Percentiles rank a stretch among this genome's conserved stretches.
Evolutionary conservation across 2,888 invertebrate species (phyloP).

Genomic region (Digitonthophagus gazella): DNA sequence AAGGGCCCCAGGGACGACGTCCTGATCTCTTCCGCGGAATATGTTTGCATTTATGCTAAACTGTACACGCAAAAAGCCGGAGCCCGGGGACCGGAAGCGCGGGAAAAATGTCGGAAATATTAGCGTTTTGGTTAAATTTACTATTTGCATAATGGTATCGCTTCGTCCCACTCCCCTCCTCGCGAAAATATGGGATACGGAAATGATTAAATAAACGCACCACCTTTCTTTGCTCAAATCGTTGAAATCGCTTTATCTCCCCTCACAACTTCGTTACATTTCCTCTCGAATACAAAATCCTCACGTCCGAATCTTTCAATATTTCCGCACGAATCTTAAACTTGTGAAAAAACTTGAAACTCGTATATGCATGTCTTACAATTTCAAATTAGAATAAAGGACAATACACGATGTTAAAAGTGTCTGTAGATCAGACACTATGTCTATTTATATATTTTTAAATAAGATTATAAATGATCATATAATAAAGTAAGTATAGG

Average conservation of each 20-base stretch:
- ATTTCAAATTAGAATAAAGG: too few relatives aligned
- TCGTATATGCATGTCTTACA: too few relatives aligned
- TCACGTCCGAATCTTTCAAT: neutral
- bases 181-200: conserved; percentile 9
- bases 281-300: neutral
- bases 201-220: conserved; percentile 17
- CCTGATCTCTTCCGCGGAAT: conserved; percentile 3
- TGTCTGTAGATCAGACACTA: too few relatives aligned
- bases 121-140: conserved; percentile 12
- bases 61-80: neutral
- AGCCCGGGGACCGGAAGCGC: neutral
- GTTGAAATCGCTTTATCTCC: conserved; percentile 14
- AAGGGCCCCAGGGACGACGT: neutral
- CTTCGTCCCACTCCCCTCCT: neutral
- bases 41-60: neutral
- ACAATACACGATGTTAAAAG: too few relatives aligned
- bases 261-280: neutral
- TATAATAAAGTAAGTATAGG: too few relatives aligned
- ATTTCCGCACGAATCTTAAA: too few relatives aligned
- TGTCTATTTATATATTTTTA: too few relatives aligned
- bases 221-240: conserved; percentile 9
- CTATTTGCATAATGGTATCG: conserved; percentile 13
- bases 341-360: too few relatives aligned
- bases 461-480: too few relatives aligned
- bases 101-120: neutral